These are phyloP conservation scores for Sialia sialis DNA, from an alignment of 2,113 vertebrate genomes.

Conservation along the genomic window DNA sequence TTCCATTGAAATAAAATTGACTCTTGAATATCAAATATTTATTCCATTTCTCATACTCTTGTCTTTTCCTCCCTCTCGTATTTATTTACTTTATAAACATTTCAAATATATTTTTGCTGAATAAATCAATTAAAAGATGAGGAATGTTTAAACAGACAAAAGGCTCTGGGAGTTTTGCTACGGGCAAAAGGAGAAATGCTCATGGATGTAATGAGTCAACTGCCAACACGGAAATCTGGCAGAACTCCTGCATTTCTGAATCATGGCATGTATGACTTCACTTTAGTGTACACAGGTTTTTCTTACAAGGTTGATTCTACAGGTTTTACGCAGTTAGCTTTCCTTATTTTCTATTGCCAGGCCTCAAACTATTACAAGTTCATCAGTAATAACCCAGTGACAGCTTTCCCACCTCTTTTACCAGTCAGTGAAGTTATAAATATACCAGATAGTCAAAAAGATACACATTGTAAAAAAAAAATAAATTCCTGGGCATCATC, in stretches of 20 bases:
- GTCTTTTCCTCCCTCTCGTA: neutral
- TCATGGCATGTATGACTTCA: neutral
- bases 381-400: neutral
- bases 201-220: neutral
- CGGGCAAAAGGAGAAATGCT: neutral
- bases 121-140: conserved; percentile 3
- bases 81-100: neutral
- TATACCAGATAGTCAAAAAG: neutral
- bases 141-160: neutral
- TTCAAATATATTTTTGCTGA: neutral
- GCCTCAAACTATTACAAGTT: neutral
- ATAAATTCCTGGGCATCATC: neutral
- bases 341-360: neutral
- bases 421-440: neutral
- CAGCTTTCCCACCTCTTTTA: neutral
- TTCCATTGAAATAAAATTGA: neutral
- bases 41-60: neutral
- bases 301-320: neutral
- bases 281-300: neutral
- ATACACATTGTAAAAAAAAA: neutral
- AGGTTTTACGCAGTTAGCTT: neutral
- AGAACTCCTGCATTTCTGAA: neutral
- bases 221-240: neutral
- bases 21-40: neutral
- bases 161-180: neutral